Base-by-base conservation (phyloP, 2,888 invertebrate species). In the Conchocele bisecta region DNA sequence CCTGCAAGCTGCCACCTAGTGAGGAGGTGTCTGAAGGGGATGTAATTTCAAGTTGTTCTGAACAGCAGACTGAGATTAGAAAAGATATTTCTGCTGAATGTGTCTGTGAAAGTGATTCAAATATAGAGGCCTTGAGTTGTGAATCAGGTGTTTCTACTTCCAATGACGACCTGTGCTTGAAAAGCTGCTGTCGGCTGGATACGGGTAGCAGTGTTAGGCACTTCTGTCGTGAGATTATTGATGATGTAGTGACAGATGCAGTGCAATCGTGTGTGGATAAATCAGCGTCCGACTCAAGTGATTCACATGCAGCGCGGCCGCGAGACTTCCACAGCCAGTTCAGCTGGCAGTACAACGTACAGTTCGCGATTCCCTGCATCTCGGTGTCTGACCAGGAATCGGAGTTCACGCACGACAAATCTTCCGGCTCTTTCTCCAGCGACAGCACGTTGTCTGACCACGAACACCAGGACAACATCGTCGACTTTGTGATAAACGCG, bases 281-380 rank as follows among this genome's bases (percentile, higher is more conserved):
- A 17, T 22, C 20, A 4, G 35, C 31, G 11, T 51, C 51, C 35
- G 11, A 4, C 22, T 31, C 33, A 11, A 51, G n/a, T 51, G 51
- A 51, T 31, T n/a, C n/a, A n/a, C n/a, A n/a, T n/a, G n/a, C n/a
- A n/a, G n/a, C n/a, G 22, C 48, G 24, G 13, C 3, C 24, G 13
- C 24, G 33, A 2, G 26, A 28, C 33, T 20, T 65, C 29, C 51
- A 46, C 29, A 51, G 78, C 15, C 79, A 80, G 58, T 74, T 71
- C 56, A 83, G 83, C 51, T 81, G 81, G 81, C 83, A 81, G 61
- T 81, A 81, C 64, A 81, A 83, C 51, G 73, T 83, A 33, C 79
- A 83, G 65, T 75, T 83, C 67, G 81, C 81, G 15, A 76, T 81
- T 48, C 83, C 81, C 15, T 68, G 75, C 24, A 68, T 77, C 20